Evolutionary conservation across 2,888 invertebrate genomes (phyloP).

Genomic region (Scaeva pyrastri): DNA sequence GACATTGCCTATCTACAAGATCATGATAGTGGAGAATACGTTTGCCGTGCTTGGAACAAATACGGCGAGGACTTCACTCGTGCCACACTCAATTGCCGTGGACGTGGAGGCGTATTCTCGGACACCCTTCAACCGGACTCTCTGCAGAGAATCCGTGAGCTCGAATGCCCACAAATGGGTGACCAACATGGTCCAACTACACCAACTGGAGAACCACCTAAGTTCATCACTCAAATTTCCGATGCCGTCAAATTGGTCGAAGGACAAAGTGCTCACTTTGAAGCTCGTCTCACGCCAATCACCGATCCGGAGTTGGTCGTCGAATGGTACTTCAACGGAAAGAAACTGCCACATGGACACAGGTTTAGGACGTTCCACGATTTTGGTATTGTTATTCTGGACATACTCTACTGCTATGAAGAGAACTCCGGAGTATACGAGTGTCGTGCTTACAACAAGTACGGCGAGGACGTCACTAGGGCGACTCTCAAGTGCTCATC

Average conservation of each 20-base stretch:
- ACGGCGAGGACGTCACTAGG: constrained; percentile 94
- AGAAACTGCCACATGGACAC: constrained; percentile 96
- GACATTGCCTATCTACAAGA: constrained; percentile 97
- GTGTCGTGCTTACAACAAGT: constrained; percentile 95
- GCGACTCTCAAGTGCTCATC: constrained; percentile 94
- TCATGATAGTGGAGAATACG: constrained; percentile 96
- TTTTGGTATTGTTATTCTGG: constrained; percentile 97
- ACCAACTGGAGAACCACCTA: constrained; percentile 92
- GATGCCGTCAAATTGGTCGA: constrained; percentile 95
- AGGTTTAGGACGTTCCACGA: constrained; percentile 99
- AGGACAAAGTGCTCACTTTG: constrained; percentile 97
- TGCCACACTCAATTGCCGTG: constrained; percentile 93
- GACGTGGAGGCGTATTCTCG: constrained; percentile 93
- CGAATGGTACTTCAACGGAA: constrained; percentile 97
- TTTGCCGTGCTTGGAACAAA: constrained; percentile 95
- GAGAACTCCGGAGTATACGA: constrained; percentile 98
- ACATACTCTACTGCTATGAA: constrained; percentile 97
- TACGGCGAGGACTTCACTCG: constrained; percentile 95
- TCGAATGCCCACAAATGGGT: constrained; percentile 88
- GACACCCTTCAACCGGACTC: constrained; percentile 97
- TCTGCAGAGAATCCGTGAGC: constrained; percentile 92
- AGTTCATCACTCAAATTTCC: constrained; percentile 93
- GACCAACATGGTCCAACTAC: constrained; percentile 86
- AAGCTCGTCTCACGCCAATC: constrained; percentile 96
- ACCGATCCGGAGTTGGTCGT: constrained; percentile 97